These are phyloP conservation scores for Polylopha cassiicola DNA, from an alignment of 2,888 invertebrate species.

Conservation along the genomic window DNA sequence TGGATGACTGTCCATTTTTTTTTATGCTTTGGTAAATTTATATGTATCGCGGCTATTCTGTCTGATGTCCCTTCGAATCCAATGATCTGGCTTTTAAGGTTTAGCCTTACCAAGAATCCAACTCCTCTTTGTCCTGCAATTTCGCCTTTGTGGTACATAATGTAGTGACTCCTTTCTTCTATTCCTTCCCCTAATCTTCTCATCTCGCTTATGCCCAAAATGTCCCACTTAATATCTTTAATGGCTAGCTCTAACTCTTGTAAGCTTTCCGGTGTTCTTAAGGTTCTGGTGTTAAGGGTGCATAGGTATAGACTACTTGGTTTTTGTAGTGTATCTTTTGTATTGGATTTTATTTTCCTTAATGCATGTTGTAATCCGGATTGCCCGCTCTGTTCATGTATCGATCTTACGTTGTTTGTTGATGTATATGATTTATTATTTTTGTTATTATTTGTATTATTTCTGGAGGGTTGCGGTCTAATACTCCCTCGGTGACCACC, in stretches of 20 bases:
- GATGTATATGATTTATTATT: not conserved
- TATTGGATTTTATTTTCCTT: not conserved
- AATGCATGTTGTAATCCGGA: not conserved
- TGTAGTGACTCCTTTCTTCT: not conserved
- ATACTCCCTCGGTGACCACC: constrained; percentile 16
- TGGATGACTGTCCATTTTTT: no score
- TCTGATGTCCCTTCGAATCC: not conserved
- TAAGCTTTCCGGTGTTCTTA: constrained; percentile 10
- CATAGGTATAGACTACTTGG: not conserved
- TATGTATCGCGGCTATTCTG: not conserved
- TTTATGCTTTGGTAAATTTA: not conserved
- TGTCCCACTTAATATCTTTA: constrained; percentile 1
- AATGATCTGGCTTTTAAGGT: not conserved
- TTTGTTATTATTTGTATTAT: not conserved
- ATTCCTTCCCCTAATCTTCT: not conserved
- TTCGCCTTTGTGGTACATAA: not conserved
- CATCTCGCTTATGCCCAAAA: not conserved
- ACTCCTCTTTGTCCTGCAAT: not conserved
- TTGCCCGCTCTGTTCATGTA: not conserved
- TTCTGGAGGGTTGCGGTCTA: constrained; percentile 6
- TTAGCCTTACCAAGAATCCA: not conserved
- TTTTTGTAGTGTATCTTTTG: not conserved
- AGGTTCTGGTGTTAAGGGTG: constrained; percentile 9
- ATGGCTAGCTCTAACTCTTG: constrained; percentile 2
- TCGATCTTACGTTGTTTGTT: not conserved